phyloP scores from a whole-genome alignment of 2,113 vertebrate species.

The Mohoua ochrocephala region DNA sequence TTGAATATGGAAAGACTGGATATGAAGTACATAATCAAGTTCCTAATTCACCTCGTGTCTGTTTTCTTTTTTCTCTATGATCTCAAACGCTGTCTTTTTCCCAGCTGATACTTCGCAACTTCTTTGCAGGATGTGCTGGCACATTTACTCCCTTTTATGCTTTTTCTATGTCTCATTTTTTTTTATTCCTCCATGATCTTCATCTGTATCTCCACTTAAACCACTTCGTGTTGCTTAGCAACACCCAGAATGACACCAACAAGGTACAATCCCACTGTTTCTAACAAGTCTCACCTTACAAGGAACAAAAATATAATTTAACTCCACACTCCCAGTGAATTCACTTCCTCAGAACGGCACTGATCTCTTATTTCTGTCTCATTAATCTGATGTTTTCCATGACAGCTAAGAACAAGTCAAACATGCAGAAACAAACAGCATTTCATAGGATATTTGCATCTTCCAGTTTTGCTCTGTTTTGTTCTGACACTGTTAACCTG shows the following conservation, averaged over 20 bases:
- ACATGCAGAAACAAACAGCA: background rate
- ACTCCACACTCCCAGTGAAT: background rate
- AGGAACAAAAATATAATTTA: background rate
- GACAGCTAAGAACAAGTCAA: background rate
- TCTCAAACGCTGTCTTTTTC: background rate
- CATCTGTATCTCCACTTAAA: background rate
- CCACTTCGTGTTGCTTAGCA: constrained; percentile 40
- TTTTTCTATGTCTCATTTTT: background rate
- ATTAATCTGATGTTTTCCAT: background rate
- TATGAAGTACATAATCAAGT: accelerated
- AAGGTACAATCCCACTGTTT: background rate
- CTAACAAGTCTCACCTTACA: background rate
- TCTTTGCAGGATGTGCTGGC: background rate
- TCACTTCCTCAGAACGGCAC: background rate
- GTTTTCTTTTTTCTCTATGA: background rate
- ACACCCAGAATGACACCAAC: constrained; percentile 13
- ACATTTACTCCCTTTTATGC: background rate
- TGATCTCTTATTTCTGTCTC: background rate
- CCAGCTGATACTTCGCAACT: background rate
- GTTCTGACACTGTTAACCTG: background rate
- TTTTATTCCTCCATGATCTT: background rate
- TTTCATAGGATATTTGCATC: background rate
- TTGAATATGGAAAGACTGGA: background rate
- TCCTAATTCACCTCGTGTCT: background rate
- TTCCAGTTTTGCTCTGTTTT: background rate